These are phyloP conservation scores for Cephonodes hylas DNA, from an alignment of 2,888 invertebrate species.

Conservation along the genomic window DNA sequence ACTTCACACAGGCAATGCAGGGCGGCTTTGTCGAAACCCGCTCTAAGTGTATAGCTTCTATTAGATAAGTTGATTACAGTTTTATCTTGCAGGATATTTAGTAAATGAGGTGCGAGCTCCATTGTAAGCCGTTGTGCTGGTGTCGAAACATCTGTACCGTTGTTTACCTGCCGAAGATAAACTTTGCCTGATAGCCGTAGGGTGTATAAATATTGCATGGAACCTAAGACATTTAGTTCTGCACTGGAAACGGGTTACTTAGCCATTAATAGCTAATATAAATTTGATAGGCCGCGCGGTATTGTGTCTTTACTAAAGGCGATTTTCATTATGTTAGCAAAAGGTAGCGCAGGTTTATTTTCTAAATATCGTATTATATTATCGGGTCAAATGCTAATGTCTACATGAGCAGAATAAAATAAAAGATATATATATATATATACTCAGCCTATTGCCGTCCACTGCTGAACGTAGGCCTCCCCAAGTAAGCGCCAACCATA, in stretches of 20 bases:
- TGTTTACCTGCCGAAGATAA: conserved; percentile 37
- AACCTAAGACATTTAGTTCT: not conserved
- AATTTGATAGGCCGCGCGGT: not conserved
- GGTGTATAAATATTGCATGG: conserved; percentile 18
- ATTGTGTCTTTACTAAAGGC: not conserved
- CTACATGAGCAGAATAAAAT: no score
- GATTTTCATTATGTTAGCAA: not conserved
- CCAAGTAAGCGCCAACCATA: no score
- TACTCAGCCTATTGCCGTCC: no score
- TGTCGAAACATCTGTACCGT: conserved; percentile 41
- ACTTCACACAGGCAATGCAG: not conserved
- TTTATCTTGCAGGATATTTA: conserved; percentile 4
- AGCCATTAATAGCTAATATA: not conserved
- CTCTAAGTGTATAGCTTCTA: not conserved
- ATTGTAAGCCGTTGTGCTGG: conserved; percentile 17
- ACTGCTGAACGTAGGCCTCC: no score
- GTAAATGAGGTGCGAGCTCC: conserved; percentile 3
- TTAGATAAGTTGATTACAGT: conserved; percentile 13
- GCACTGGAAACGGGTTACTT: not conserved
- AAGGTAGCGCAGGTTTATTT: not conserved
- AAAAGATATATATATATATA: no score
- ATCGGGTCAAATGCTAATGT: no score
- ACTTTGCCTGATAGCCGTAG: conserved; percentile 24
- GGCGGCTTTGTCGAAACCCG: not conserved
- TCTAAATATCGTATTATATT: no score